Evolutionary conservation across 2,113 vertebrate genomes (phyloP).

Genomic region (Platichthys flesus): DNA sequence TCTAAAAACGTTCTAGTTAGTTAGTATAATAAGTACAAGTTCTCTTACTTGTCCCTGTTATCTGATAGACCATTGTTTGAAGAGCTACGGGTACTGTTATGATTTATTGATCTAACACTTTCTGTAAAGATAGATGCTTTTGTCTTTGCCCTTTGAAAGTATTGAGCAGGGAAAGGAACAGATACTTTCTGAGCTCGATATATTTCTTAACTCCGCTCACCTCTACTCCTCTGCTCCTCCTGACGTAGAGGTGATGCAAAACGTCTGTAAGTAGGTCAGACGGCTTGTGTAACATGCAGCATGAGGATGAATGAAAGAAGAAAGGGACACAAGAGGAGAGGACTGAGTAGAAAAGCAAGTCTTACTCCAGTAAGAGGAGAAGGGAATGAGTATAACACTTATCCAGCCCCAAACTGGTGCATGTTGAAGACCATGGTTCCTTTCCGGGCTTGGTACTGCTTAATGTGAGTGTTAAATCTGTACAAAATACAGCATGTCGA

Average conservation of each 20-base stretch:
- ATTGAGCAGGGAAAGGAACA: background rate
- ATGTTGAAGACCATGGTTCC: background rate
- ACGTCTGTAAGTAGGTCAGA: constrained; percentile 7
- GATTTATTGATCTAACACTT: background rate
- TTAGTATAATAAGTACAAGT: no score
- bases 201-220: background rate
- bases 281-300: constrained; percentile 25
- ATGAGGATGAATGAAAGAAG: constrained; percentile 16
- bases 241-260: constrained; percentile 17
- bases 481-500: no score
- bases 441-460: background rate
- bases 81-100: background rate
- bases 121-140: background rate
- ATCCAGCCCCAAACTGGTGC: background rate
- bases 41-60: background rate
- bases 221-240: background rate
- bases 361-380: background rate
- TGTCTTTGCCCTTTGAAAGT: no score
- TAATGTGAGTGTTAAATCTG: no score
- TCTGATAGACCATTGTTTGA: background rate
- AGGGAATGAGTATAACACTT: no score
- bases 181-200: background rate
- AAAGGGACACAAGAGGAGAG: background rate
- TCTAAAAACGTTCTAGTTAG: background rate
- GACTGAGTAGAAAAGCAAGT: background rate